Evolutionary conservation across 2,888 invertebrate species (phyloP), one percentile per base, ranked within the genome.

Genomic region (Drosophila eohydei): DNA sequence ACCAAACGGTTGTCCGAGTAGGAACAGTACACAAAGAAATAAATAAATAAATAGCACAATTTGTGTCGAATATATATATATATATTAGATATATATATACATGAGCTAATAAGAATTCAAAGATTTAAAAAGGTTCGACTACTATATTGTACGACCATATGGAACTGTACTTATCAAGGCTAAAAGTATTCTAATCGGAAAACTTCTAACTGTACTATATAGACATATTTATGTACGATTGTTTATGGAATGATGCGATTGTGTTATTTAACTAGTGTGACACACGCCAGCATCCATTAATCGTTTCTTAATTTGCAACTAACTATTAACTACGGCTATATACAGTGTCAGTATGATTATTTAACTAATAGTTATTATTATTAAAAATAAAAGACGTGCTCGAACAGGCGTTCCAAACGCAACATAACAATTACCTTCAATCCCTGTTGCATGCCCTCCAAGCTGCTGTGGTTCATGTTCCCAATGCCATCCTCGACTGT

Each of bases 401-500:
- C 60, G 61, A 46, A 58, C 44, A 60, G 56, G 65, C 78, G 16
- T 61, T 71, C 30, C 65, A 69, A 70, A 63, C 26, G 41, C 38
- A 59, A 32, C 30, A 61, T 40, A 8, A 41, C 34, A 48, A 59
- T 96, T 93, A 97, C 97, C 95, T 94, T 94, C 48, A 97, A 94
- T 80, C 95, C 95, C 57, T 94, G 93, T 79, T 96, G 94, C 95
- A 97, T 96, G 61, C 95, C 94, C 78, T 95, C 95, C 83, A 96
- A 94, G 91, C 95, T 96, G 91, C 95, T 95, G 79, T 94, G 94
- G 21, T 97, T 96, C 80, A 97, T 94, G 90, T 95, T 94, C 65
- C 94, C 94, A 82, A 96, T 94, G 81, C 94, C 94, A 75, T 94
- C 94, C 93, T 96, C 96, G 74, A 96, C 95, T 81, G 94, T 94